These are phyloP conservation scores for Theonella swinhoei DNA, from an alignment of 37 sponge, comb jelly and placozoan genomes.

Conservation along the genomic window DNA sequence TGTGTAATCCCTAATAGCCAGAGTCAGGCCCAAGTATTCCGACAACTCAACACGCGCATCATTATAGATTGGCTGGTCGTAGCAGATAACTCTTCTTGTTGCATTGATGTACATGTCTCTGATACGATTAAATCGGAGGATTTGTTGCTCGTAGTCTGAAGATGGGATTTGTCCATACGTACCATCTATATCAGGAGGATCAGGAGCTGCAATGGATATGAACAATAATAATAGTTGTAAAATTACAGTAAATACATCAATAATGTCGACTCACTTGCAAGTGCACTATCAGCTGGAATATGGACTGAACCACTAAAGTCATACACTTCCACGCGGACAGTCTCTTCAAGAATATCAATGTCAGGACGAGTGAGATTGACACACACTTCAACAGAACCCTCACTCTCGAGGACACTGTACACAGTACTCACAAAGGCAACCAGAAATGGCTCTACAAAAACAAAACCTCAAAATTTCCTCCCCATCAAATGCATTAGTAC, in stretches of 20 bases:
- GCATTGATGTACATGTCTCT: not conserved
- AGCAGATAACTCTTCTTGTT: not conserved
- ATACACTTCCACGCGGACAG: not conserved
- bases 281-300: not conserved
- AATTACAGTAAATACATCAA: too few species aligned
- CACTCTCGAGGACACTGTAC: conserved; percentile 3
- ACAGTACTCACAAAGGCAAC: not conserved
- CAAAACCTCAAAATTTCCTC: too few species aligned
- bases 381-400: conserved; percentile 4
- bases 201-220: not conserved
- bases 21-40: not conserved
- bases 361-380: conserved; percentile 1
- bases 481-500: too few species aligned
- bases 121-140: not conserved
- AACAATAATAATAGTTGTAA: not conserved
- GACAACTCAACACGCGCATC: conserved; percentile 27
- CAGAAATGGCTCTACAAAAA: not conserved
- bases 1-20: not conserved
- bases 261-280: not conserved
- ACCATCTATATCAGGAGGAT: not conserved
- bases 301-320: not conserved
- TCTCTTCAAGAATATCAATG: not conserved
- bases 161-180: not conserved
- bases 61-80: not conserved
- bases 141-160: not conserved